Percentiles rank a stretch among this genome's conserved stretches.
Conservation (phyloP, 2,797 vertebrate species). For the Tragopan temminckii region DNA sequence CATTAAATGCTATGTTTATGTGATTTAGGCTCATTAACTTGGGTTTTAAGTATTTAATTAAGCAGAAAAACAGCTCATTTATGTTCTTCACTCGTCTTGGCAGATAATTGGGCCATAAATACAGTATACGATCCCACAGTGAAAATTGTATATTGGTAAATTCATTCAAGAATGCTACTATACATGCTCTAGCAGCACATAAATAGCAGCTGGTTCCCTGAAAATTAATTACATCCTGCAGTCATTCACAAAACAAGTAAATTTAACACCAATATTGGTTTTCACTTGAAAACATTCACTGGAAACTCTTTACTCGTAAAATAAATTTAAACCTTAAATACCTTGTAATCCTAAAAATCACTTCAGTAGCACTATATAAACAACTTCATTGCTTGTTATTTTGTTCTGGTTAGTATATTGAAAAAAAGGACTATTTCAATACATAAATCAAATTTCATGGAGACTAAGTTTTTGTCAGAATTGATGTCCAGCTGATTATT, state of each 20-base stretch:
- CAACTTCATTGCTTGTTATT: neutral
- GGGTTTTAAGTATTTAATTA: constrained; percentile 37
- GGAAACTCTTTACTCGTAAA: neutral
- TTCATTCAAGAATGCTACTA: constrained; percentile 2
- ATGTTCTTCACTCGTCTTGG: constrained; percentile 25
- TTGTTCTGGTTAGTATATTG: neutral
- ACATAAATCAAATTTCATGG: neutral
- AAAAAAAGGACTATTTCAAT: neutral
- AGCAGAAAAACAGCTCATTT: constrained; percentile 48
- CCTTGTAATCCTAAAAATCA: neutral
- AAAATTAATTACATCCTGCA: neutral
- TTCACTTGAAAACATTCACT: neutral
- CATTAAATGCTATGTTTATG: constrained; percentile 20
- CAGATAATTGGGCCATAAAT: neutral
- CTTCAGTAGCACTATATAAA: neutral
- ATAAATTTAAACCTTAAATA: neutral
- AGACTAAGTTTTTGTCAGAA: neutral
- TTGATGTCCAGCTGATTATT: neutral
- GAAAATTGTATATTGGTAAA: neutral
- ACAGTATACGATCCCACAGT: neutral
- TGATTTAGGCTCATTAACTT: constrained; percentile 25
- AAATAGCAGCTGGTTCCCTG: neutral
- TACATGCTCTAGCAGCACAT: neutral
- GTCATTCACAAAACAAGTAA: neutral
- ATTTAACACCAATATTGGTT: neutral